A percentile compares a stretch with the other conserved stretches of the same genome.
Evolutionary conservation across 2,797 vertebrate genomes (phyloP).

Genomic region (Euthynnus affinis): DNA sequence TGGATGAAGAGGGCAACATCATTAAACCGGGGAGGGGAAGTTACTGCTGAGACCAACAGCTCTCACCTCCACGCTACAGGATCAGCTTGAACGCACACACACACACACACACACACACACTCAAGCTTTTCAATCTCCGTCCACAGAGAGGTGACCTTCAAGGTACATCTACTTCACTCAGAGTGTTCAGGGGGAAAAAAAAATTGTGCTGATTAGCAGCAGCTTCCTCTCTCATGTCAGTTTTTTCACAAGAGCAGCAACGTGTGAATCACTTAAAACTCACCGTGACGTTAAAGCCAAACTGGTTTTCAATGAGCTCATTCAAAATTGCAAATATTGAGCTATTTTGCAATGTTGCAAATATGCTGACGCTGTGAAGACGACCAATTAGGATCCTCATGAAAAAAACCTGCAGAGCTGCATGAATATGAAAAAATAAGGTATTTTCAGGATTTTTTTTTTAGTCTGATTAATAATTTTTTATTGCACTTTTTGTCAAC

Average conservation of each 20-base stretch:
- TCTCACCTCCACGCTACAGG: slow-evolving; percentile 43
- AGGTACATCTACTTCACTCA: slow-evolving; percentile 35
- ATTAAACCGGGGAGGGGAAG: slow-evolving; percentile 22
- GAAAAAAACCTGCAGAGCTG: background rate
- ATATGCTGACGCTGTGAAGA: slow-evolving; percentile 4
- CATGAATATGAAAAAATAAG: background rate
- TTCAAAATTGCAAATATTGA: background rate
- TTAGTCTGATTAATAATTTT: background rate
- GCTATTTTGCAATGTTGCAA: slow-evolving; percentile 23
- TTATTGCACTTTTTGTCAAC: background rate
- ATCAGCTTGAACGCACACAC: slow-evolving; percentile 52
- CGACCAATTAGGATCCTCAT: background rate
- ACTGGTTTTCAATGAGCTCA: slow-evolving; percentile 11
- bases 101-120: background rate
- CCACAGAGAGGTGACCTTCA: slow-evolving; percentile 66
- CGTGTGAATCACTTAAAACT: slow-evolving; percentile 4
- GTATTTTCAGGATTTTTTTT: background rate
- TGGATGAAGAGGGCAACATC: slow-evolving; percentile 30
- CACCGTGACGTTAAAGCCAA: slow-evolving; percentile 1
- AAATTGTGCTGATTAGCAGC: slow-evolving; percentile 62
- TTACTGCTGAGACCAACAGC: slow-evolving; percentile 63
- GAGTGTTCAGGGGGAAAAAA: slow-evolving; percentile 21
- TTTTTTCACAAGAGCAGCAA: slow-evolving; percentile 29
- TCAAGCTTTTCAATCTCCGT: slow-evolving; percentile 1
- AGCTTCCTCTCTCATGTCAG: slow-evolving; percentile 41